phyloP scores from a whole-genome alignment of 2,113 vertebrate species.

The Protobothrops flavoviridis region DNA sequence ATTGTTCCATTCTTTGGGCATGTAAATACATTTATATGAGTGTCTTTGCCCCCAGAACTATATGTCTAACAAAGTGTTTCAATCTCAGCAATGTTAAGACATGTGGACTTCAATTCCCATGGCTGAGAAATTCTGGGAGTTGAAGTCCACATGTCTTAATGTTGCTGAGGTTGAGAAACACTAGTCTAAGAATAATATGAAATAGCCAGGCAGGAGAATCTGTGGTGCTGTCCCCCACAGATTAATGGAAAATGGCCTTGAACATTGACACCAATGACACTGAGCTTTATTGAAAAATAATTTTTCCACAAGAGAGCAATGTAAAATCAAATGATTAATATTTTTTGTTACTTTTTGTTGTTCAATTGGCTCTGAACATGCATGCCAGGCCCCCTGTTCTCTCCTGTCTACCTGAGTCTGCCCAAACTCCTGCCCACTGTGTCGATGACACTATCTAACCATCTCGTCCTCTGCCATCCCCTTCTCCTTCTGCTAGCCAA shows the following conservation, averaged over 20 bases:
- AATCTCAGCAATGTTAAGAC: background rate
- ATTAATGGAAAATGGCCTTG: background rate
- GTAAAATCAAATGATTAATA: background rate
- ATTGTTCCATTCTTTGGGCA: background rate
- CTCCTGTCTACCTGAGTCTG: background rate
- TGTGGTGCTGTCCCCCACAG: background rate
- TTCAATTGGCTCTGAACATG: too few relatives aligned
- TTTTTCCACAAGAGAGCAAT: background rate
- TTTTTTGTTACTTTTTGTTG: background rate
- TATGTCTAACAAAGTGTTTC: background rate
- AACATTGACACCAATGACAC: background rate
- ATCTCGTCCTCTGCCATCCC: background rate
- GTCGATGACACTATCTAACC: background rate
- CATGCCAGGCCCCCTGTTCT: background rate
- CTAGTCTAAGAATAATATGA: background rate
- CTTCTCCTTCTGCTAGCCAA: background rate
- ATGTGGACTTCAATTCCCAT: background rate
- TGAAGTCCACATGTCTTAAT: background rate
- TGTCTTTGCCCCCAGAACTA: background rate
- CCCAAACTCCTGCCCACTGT: background rate
- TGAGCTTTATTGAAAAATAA: background rate
- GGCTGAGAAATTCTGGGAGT: background rate
- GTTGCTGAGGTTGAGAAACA: background rate
- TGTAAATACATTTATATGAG: background rate
- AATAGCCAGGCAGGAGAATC: constrained; percentile 10